Evolutionary conservation across 2,113 vertebrate species (phyloP).

Genomic region (Gymnarchus niloticus): DNA sequence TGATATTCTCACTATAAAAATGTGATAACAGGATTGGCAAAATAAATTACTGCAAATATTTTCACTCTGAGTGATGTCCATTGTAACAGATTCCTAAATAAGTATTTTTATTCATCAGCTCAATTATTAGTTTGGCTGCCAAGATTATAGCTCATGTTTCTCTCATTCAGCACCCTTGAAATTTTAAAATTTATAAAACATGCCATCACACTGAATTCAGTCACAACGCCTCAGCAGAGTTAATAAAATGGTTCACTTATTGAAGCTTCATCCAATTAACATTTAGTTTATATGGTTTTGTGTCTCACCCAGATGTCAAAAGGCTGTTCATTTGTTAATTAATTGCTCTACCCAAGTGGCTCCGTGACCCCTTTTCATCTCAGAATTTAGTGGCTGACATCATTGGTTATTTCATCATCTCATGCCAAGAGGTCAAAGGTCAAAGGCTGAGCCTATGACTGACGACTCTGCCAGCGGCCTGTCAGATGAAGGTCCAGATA

Average conservation of each 20-base stretch:
- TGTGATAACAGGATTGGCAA: background rate
- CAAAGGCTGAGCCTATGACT: constrained; percentile 3
- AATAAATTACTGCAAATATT: background rate
- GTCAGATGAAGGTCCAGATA: background rate
- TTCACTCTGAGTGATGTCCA: background rate
- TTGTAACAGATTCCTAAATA: background rate
- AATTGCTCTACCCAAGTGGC: background rate
- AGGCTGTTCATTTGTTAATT: constrained; percentile 3
- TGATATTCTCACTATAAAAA: background rate
- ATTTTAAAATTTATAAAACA: constrained; percentile 8
- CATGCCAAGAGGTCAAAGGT: background rate
- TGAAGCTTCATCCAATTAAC: background rate
- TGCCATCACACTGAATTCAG: background rate
- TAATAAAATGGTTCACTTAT: background rate
- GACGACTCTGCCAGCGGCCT: background rate
- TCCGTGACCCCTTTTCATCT: background rate
- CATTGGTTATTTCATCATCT: constrained; percentile 10
- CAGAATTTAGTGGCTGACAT: constrained; percentile 11
- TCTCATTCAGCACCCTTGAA: background rate
- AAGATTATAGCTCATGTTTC: background rate
- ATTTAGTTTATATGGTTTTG: background rate
- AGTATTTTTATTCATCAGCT: background rate
- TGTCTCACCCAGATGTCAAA: background rate
- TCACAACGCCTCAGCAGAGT: background rate
- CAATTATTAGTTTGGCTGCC: background rate